phyloP scores from a whole-genome alignment of 2,113 vertebrate species.

The Craseonycteris thonglongyai region DNA sequence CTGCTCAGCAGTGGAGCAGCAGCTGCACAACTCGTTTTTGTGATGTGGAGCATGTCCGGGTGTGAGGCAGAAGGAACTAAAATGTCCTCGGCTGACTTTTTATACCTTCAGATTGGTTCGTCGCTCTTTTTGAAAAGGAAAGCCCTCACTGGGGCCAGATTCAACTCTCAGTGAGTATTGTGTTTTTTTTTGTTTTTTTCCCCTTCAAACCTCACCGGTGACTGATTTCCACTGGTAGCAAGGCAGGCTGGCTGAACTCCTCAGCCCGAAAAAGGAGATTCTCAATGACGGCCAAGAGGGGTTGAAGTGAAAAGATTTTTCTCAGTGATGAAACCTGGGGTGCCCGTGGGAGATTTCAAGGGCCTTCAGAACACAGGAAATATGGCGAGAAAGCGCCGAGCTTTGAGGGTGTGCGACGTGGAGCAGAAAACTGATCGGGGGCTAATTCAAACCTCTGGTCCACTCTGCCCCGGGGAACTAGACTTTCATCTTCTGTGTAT shows the following conservation, averaged over 20 bases:
- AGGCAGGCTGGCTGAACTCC: not conserved
- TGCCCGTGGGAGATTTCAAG: not conserved
- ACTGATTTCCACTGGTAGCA: not conserved
- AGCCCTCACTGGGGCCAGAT: constrained; percentile 69
- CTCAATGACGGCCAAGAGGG: not conserved
- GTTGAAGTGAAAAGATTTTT: not conserved
- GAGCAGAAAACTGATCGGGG: not conserved
- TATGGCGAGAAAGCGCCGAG: not conserved
- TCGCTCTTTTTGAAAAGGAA: constrained; percentile 75
- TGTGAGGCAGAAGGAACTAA: constrained; percentile 75
- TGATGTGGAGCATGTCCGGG: constrained; percentile 60
- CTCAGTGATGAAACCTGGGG: not conserved
- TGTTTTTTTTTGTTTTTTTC: constrained; percentile 32
- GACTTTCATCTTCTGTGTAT: not conserved
- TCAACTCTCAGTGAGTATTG: too few species aligned
- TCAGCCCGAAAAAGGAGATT: not conserved
- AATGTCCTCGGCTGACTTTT: constrained; percentile 75
- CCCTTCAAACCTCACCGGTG: not conserved
- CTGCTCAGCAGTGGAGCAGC: constrained; percentile 56
- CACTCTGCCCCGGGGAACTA: not conserved
- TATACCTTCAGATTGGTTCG: constrained; percentile 51
- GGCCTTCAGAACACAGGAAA: not conserved
- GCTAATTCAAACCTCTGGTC: not conserved
- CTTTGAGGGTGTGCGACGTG: not conserved
- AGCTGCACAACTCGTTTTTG: constrained; percentile 77